These are phyloP conservation scores for Lepetodrilus schrolli DNA, from an alignment of 2,888 invertebrate genomes.

Conservation along the genomic window DNA sequence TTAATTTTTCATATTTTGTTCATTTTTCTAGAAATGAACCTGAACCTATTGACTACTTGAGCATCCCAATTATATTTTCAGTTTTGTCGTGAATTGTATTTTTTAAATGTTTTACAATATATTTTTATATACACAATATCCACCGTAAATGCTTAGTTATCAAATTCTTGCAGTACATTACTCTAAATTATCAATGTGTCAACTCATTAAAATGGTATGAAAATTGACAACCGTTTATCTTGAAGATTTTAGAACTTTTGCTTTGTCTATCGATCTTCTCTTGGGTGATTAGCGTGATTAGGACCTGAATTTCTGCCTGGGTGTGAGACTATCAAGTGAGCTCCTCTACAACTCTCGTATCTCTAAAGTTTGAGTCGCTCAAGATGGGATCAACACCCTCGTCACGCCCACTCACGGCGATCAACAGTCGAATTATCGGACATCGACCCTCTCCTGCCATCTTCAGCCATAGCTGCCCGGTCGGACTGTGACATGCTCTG, in stretches of 20 bases:
- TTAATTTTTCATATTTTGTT: neutral
- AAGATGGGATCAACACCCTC: slow-evolving; percentile 5
- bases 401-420: neutral
- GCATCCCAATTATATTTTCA: too few relatives aligned
- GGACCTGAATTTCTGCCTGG: neutral
- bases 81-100: too few relatives aligned
- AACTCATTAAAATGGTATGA: too few relatives aligned
- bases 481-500: neutral
- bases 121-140: too few relatives aligned
- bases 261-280: neutral
- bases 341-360: neutral
- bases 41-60: too few relatives aligned
- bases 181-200: too few relatives aligned
- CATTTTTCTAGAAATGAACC: neutral
- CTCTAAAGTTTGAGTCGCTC: neutral
- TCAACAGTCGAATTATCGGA: neutral
- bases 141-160: too few relatives aligned
- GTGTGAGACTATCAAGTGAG: neutral
- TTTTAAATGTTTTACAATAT: too few relatives aligned
- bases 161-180: too few relatives aligned
- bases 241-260: too few relatives aligned
- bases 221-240: too few relatives aligned
- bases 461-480: too few relatives aligned
- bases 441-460: neutral
- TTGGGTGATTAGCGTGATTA: neutral